Percentiles rank a stretch among this genome's conserved stretches.
These are phyloP conservation scores for Ciconia maguari DNA, from an alignment of 2,113 vertebrate genomes.

Conservation along the genomic window DNA sequence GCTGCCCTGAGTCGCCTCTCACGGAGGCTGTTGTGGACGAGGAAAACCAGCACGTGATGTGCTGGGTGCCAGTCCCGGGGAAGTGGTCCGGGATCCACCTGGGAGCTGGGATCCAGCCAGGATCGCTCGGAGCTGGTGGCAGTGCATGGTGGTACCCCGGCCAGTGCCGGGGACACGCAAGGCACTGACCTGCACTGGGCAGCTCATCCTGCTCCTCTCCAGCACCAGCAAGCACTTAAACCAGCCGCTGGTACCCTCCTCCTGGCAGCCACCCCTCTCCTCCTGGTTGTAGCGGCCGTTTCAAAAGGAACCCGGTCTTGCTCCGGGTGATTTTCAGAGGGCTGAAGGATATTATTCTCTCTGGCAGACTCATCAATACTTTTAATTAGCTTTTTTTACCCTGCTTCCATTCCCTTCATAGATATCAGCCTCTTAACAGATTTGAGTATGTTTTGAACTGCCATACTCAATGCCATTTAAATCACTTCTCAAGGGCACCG, in stretches of 20 bases:
- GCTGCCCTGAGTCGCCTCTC: too few relatives aligned
- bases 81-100: rapidly evolving
- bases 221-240: not conserved
- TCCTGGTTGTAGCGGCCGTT: rapidly evolving
- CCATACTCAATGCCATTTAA: slow-evolving; percentile 54
- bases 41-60: not conserved
- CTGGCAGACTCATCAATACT: slow-evolving; percentile 56
- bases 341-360: slow-evolving; percentile 39
- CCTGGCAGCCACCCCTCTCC: not conserved
- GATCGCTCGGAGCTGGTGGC: not conserved
- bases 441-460: slow-evolving; percentile 47
- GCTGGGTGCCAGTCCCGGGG: not conserved
- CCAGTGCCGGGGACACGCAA: rapidly evolving
- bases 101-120: not conserved
- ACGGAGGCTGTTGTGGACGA: not conserved
- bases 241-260: not conserved
- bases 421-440: slow-evolving; percentile 50
- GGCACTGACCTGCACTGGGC: not conserved
- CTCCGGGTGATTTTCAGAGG: slow-evolving; percentile 1
- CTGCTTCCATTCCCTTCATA: slow-evolving; percentile 12
- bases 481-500: slow-evolving; percentile 60
- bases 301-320: not conserved
- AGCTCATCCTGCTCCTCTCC: not conserved
- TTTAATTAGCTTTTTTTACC: slow-evolving; percentile 53
- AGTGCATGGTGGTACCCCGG: rapidly evolving